Base-by-base conservation (phyloP, 1,140 invertebrate species). In the Dreissena polymorpha region DNA sequence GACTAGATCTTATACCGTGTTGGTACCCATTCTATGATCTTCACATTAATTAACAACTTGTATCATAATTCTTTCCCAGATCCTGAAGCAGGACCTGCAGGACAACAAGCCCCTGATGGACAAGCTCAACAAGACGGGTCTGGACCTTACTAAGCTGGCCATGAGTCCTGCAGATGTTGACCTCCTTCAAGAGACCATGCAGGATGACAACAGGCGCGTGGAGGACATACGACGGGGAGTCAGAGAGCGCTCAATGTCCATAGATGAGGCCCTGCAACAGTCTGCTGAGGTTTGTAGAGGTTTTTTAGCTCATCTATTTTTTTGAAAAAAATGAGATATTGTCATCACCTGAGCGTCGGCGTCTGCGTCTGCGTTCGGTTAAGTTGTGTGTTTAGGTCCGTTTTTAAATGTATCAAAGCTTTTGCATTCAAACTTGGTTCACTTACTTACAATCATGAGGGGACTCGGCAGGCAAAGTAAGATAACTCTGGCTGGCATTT, bases 31-130 rank as follows among this genome's bases (percentile, higher is more conserved):
- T 39, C 39, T 39, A 39, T 39, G 3, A 39, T 39, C 39, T 5
- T 39, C 39, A 39, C 39, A 39, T 39, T 39, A 57, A 13, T 57
- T 57, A 13, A n/a, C 12, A 13, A 13, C n/a, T 57, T 57, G n/a
- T n/a, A n/a, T n/a, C n/a, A n/a, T n/a, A n/a, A 5, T 23, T 63
- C 57, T 63, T 63, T 25, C 67, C 7, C 75, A 93, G 93, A 88
- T 96, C 88, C 95, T 99, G 39, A 93, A 98, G 68, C 97, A 98
- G 89, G 97, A 97, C 50, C 97, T 99, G 70, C 95, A 95, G 85
- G 97, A 99, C 89, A 97, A 99, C 91, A 98, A 98, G 91, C 98
- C 98, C 3, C 93, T 99, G 13, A 95, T 99, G 3, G 98, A 99
- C 89, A 98, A 98, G 92, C 94, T 99, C 14, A 98, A 98, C 90